Evolutionary conservation across 1,140 invertebrate species (phyloP), one percentile per base, ranked within the genome.

Genomic region (Ditylenchus dipsaci): DNA sequence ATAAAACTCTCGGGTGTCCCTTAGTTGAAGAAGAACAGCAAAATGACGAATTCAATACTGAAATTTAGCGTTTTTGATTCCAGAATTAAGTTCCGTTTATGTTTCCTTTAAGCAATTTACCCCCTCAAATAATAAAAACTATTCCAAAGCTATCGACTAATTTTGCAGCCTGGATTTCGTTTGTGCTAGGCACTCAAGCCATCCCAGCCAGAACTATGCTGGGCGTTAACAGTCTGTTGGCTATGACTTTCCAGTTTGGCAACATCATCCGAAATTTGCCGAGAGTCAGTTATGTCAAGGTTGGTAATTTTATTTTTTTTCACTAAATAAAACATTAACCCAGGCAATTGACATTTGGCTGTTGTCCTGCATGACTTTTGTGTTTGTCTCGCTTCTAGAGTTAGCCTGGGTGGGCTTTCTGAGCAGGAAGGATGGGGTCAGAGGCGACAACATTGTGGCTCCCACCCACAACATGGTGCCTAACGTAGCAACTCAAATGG

Each of bases 301-400:
- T 74, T 9, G 19, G 58, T 72, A 56, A 9, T 63, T 7, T 19
- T 5, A 27, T 27, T 61, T 61, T 5, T 30, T 61, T 5, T 53
- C 59, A 61, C 3, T 3, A 21, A 19, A 64, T 15, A 15, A 30
- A 49, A 21, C 1, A 66, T 13, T 29, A 45, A 33, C 67, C 49
- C 57, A 68, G 43, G 47, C 73, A 26, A 73, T 79, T 43, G 78
- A 81, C 65, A 82, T 81, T n/a, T 81, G 80, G 80, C 76, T 82
- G 71, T 67, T 82, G 26, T 80, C 78, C n/a, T 82, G 81, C 63
- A 82, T 83, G 81, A 82, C 81, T 42, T 82, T 83, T 60, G 80
- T 82, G 15, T 82, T 82, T 63, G 79, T 78, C 53, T 83, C 81
- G 0, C 63, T 82, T n/a, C 63, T 82, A 5, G 80, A 82, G 38